These are phyloP conservation scores for Pollachius pollachius DNA, from an alignment of 2,113 vertebrate genomes.

Conservation along the genomic window DNA sequence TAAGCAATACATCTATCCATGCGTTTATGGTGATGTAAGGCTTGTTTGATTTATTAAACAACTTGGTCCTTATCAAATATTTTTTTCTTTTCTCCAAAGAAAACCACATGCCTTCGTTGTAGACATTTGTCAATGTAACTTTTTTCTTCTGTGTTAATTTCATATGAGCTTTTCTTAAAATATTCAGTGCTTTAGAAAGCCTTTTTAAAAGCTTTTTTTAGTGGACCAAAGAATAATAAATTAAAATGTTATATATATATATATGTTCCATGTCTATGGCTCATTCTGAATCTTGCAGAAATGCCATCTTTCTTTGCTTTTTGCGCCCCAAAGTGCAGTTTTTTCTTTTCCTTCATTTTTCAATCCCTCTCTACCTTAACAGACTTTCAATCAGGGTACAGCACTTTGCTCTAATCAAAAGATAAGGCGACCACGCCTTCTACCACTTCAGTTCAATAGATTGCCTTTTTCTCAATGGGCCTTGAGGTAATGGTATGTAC, in stretches of 20 bases:
- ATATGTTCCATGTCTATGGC: neutral
- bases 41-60: too few species aligned
- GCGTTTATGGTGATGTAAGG: neutral
- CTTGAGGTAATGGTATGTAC: neutral
- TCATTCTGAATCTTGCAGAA: neutral
- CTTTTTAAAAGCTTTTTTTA: too few species aligned
- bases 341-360: neutral
- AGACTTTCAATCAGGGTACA: neutral
- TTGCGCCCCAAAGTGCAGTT: neutral
- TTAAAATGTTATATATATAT: too few species aligned
- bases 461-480: slow-evolving; percentile 1
- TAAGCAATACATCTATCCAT: neutral
- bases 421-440: slow-evolving; percentile 15
- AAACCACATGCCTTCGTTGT: too few species aligned
- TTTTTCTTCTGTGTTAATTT: too few species aligned
- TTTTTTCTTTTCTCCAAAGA: too few species aligned
- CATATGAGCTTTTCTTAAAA: too few species aligned
- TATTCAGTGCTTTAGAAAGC: too few species aligned
- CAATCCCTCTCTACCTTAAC: neutral
- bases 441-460: neutral
- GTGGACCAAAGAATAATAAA: too few species aligned
- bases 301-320: neutral
- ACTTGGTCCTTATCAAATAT: too few species aligned
- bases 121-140: too few species aligned
- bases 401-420: slow-evolving; percentile 11